Percentiles rank a stretch among this genome's conserved stretches.
These are phyloP conservation scores for Mirza zaza DNA, from an alignment of 2,113 vertebrate genomes.

Conservation along the genomic window DNA sequence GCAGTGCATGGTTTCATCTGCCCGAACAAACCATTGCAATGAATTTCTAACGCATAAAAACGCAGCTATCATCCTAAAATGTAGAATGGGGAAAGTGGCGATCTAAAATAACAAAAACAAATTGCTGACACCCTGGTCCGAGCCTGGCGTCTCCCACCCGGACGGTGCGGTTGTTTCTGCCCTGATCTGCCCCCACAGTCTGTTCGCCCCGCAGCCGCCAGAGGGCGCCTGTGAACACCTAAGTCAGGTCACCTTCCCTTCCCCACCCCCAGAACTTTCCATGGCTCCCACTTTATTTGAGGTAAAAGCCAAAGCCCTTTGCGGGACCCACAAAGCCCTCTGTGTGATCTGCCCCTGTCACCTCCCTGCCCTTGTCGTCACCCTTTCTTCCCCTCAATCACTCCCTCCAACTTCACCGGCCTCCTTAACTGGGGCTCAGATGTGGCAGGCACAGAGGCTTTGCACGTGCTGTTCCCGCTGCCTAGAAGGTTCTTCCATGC, in stretches of 20 bases:
- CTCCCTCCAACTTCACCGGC: neutral
- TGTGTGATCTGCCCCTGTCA: neutral
- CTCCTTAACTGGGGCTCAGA: neutral
- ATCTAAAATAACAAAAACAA: neutral
- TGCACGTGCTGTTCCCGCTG: neutral
- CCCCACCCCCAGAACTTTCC: neutral
- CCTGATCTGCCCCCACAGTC: neutral
- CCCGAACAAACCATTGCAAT: neutral
- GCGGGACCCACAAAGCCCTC: neutral
- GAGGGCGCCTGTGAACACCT: neutral
- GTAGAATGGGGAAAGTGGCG: neutral
- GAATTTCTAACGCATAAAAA: neutral
- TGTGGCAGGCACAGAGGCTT: neutral
- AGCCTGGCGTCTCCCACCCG: neutral
- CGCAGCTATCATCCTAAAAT: neutral
- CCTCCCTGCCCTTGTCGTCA: neutral
- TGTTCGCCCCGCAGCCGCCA: neutral
- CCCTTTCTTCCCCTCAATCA: neutral
- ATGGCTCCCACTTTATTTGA: neutral
- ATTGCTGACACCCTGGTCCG: neutral
- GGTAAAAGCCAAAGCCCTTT: neutral
- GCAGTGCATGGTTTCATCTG: neutral
- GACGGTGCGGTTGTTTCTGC: neutral
- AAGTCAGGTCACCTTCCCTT: neutral
- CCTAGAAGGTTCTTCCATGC: neutral